These are phyloP conservation scores for Tragelaphus buxtoni DNA, from an alignment of 2,113 vertebrate species.

Conservation along the genomic window DNA sequence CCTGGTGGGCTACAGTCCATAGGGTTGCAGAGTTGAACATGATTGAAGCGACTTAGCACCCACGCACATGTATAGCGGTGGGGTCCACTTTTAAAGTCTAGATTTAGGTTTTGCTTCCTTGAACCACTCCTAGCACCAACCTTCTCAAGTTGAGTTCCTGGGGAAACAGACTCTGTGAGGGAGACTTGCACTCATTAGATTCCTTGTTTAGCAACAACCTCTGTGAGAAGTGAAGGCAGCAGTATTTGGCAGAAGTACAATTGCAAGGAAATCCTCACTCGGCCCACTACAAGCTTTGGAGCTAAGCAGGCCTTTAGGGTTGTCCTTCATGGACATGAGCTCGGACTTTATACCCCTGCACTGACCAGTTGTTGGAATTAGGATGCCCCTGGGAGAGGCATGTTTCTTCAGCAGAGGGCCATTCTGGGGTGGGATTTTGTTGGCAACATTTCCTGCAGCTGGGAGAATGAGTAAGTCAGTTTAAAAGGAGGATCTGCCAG, in stretches of 20 bases:
- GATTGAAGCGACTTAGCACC: not conserved
- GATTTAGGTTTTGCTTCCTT: not conserved
- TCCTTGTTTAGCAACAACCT: not conserved
- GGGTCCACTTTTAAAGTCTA: not conserved
- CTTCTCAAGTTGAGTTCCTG: not conserved
- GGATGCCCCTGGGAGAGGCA: not conserved
- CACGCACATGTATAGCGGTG: accelerated
- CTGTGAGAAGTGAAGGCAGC: not conserved
- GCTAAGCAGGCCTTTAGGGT: not conserved
- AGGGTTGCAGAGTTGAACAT: not conserved
- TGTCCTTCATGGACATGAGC: not conserved
- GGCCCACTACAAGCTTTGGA: not conserved
- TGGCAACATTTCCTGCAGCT: not conserved
- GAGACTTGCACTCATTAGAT: not conserved
- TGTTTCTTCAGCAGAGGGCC: not conserved
- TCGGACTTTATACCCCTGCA: not conserved
- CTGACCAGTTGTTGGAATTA: not conserved
- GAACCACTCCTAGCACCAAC: not conserved
- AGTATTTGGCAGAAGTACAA: not conserved
- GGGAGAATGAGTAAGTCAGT: not conserved
- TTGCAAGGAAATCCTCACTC: not conserved
- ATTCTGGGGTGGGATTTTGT: not conserved
- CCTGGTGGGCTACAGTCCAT: not conserved
- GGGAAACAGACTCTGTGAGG: not conserved
- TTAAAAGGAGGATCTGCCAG: not conserved